Evolutionary conservation across 2,888 invertebrate genomes (phyloP).

Genomic region (Caprella mutica): DNA sequence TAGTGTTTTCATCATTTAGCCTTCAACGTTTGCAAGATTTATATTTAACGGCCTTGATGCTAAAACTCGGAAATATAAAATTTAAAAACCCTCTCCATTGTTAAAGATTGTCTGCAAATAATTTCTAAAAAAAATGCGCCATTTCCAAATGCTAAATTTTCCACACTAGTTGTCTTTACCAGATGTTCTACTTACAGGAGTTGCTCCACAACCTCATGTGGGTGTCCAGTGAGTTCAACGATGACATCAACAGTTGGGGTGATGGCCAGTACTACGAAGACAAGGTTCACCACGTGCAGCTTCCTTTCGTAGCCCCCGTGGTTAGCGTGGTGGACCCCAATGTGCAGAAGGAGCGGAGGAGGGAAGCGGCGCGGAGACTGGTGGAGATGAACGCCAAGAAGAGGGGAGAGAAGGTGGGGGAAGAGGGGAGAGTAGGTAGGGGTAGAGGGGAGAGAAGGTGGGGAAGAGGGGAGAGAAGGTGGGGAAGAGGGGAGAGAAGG

Average conservation of each 20-base stretch:
- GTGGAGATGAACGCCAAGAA: slow-evolving; percentile 82
- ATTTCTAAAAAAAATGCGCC: too few species aligned
- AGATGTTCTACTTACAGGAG: slow-evolving; percentile 53
- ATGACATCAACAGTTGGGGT: slow-evolving; percentile 68
- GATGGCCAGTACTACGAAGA: slow-evolving; percentile 53
- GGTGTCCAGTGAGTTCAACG: slow-evolving; percentile 65
- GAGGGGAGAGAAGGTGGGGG: slow-evolving; percentile 60
- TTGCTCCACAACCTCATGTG: slow-evolving; percentile 67
- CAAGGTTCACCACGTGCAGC: slow-evolving; percentile 64
- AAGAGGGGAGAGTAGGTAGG: too few species aligned
- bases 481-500: too few species aligned
- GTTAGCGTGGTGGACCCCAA: slow-evolving; percentile 47
- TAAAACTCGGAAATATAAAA: too few species aligned
- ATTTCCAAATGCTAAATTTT: too few species aligned
- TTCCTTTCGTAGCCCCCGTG: slow-evolving; percentile 56
- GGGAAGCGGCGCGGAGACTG: slow-evolving; percentile 64
- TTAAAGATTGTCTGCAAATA: too few species aligned
- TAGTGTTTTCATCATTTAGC: too few species aligned
- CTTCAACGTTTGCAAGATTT: not conserved
- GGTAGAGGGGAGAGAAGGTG: too few species aligned
- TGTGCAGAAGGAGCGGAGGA: slow-evolving; percentile 73
- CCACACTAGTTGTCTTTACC: too few species aligned
- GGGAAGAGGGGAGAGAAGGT: too few species aligned
- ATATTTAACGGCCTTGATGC: not conserved
- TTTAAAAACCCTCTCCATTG: too few species aligned